A percentile compares a stretch with the other conserved stretches of the same genome.
These are phyloP conservation scores for Sepioteuthis lessoniana DNA, from an alignment of 2,888 invertebrate genomes.

Conservation along the genomic window DNA sequence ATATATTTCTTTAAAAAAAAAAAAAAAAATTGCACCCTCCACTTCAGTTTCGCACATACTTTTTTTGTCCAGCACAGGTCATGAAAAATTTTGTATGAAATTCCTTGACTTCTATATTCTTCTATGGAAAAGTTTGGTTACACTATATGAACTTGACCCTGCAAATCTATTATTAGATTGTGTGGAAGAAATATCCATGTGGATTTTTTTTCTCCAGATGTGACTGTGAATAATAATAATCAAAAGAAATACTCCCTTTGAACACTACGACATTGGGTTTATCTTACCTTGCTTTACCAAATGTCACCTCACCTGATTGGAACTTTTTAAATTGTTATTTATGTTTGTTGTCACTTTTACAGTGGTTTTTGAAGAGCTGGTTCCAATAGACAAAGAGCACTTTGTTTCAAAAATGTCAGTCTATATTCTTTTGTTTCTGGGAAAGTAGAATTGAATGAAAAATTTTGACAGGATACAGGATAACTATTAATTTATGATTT, in stretches of 20 bases:
- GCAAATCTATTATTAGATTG: background rate
- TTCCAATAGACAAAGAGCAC: background rate
- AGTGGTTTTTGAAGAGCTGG: background rate
- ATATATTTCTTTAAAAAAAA: too few relatives aligned
- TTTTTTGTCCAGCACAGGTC: too few relatives aligned
- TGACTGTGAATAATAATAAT: background rate
- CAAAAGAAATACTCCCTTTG: background rate
- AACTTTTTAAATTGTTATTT: background rate
- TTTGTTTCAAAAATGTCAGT: background rate
- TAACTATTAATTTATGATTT: too few relatives aligned
- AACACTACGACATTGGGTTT: background rate
- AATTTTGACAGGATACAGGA: too few relatives aligned
- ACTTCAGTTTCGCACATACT: too few relatives aligned
- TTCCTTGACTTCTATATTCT: background rate
- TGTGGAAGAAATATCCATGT: background rate
- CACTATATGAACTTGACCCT: background rate
- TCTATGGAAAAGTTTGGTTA: background rate
- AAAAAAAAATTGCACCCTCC: too few relatives aligned
- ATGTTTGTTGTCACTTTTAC: background rate
- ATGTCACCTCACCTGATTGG: background rate
- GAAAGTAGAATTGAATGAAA: too few relatives aligned
- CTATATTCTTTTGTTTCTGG: too few relatives aligned
- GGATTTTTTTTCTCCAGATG: background rate
- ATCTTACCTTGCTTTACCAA: background rate
- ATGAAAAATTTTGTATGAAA: too few relatives aligned